Percentiles rank a stretch among this genome's conserved stretches.
Conservation (phyloP, 2,113 vertebrate species). For the Neoarius graeffei region DNA sequence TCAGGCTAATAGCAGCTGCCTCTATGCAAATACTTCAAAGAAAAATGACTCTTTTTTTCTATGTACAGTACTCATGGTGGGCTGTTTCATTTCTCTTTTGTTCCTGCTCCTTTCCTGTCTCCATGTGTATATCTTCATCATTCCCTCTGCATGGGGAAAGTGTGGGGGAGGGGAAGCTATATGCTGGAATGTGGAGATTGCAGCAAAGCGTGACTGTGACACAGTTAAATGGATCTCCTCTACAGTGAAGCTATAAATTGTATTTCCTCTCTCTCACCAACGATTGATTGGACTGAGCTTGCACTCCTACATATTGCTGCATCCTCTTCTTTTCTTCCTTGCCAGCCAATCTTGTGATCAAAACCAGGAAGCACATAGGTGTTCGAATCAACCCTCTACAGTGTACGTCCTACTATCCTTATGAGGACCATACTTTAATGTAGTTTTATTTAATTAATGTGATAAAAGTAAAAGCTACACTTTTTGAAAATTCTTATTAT, state of each 20-base stretch:
- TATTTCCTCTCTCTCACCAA: conserved; percentile 27
- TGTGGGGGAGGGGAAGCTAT: background rate
- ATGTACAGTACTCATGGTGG: background rate
- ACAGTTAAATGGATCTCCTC: conserved; percentile 31
- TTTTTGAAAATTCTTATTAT: background rate
- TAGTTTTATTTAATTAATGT: background rate
- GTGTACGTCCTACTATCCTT: background rate
- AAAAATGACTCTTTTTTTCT: background rate
- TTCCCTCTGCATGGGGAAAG: background rate
- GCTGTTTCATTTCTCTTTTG: background rate
- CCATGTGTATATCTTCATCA: background rate
- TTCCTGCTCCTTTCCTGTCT: background rate
- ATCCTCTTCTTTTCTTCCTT: conserved; percentile 1
- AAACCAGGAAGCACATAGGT: conserved; percentile 1
- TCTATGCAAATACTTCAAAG: too few species aligned
- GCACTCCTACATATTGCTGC: conserved; percentile 14
- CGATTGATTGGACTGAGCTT: conserved; percentile 6
- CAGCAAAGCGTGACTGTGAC: conserved; percentile 32
- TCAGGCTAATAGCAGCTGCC: background rate
- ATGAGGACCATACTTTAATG: background rate
- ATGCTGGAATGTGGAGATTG: conserved; percentile 7
- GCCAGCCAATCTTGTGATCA: background rate
- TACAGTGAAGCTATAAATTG: conserved; percentile 10
- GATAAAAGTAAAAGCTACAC: too few species aligned
- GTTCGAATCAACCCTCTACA: background rate